phyloP scores from a whole-genome alignment of 2,888 invertebrate species.

The Stenurella melanura region DNA sequence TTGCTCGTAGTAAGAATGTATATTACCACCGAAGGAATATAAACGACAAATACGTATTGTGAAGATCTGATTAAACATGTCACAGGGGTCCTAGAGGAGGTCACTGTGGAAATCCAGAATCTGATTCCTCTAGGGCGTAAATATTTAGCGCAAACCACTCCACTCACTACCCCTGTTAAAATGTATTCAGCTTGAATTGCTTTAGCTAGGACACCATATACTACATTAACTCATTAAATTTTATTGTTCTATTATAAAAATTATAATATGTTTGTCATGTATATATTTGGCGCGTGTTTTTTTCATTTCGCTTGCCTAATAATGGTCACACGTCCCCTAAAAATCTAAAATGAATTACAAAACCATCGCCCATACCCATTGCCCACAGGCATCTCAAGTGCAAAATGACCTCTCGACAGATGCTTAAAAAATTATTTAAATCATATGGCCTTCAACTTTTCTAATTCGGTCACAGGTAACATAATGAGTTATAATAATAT shows the following conservation, averaged over 20 bases:
- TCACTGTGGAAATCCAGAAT: too few species aligned
- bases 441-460: slow-evolving; percentile 5
- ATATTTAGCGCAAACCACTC: too few species aligned
- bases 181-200: too few species aligned
- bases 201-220: too few species aligned
- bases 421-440: background rate
- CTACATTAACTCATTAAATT: too few species aligned
- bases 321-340: background rate
- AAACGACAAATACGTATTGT: too few species aligned
- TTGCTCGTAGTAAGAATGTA: too few species aligned
- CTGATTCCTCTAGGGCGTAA: too few species aligned
- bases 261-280: background rate
- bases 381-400: slow-evolving; percentile 6
- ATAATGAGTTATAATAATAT: background rate
- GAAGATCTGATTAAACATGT: too few species aligned
- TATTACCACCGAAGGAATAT: too few species aligned
- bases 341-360: slow-evolving; percentile 21
- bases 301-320: background rate
- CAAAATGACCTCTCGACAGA: slow-evolving; percentile 6
- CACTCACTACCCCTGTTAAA: too few species aligned
- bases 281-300: background rate
- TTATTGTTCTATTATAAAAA: background rate
- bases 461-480: background rate
- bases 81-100: too few species aligned
- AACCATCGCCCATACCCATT: background rate